phyloP scores from a whole-genome alignment of 2,113 vertebrate species.

The Microcebus griseorufus region DNA sequence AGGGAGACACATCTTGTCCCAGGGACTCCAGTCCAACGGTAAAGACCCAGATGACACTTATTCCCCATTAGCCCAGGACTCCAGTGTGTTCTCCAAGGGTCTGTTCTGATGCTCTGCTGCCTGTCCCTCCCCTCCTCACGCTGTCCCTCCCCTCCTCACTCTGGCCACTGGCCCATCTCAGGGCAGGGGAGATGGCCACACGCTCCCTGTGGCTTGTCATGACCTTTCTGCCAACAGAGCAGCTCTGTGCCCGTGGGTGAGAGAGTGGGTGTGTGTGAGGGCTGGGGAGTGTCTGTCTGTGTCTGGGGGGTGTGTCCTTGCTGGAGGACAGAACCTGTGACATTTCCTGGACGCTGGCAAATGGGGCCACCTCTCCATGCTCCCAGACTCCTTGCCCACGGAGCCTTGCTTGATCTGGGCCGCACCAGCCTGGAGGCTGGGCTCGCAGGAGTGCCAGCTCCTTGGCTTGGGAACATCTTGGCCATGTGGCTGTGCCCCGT shows the following conservation, averaged over 20 bases:
- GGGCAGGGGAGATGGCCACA: neutral
- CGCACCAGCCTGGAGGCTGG: neutral
- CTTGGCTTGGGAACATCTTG: neutral
- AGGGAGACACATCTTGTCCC: neutral
- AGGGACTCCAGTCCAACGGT: neutral
- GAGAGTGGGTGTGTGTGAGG: neutral
- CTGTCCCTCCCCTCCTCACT: neutral
- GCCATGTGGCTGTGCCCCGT: neutral
- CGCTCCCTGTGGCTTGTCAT: neutral
- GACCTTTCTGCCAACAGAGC: neutral
- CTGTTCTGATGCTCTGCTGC: neutral
- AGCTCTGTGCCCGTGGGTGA: accelerated
- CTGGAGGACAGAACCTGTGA: neutral
- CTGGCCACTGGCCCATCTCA: neutral
- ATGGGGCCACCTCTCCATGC: neutral
- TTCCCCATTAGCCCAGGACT: no score
- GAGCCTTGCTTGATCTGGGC: neutral
- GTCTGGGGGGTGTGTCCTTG: neutral
- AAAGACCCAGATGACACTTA: neutral
- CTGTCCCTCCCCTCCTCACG: neutral
- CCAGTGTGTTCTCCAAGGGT: neutral
- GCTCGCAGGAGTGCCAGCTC: neutral
- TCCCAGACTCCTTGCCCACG: accelerated
- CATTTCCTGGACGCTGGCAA: neutral
- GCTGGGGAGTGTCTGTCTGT: neutral